Conservation (phyloP, 2,888 invertebrate genomes). For the Eupeodes latifasciatus region DNA sequence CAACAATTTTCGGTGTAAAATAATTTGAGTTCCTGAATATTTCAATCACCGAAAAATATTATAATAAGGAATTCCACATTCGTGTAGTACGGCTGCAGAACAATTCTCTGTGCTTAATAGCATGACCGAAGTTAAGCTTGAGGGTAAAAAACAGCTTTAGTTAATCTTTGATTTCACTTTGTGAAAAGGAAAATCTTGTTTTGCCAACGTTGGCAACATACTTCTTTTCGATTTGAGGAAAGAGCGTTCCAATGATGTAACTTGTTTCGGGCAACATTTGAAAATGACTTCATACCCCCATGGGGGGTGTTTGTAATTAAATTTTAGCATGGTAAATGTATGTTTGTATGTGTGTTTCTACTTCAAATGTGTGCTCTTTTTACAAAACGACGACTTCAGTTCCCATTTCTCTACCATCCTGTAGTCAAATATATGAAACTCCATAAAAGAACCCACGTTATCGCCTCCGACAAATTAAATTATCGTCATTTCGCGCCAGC, state of each 20-base stretch:
- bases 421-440: neutral
- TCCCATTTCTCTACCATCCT: neutral
- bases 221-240: neutral
- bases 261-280: neutral
- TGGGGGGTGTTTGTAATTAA: slow-evolving; percentile 69
- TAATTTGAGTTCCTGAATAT: too few species aligned
- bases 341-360: neutral
- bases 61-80: too few species aligned
- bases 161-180: too few species aligned
- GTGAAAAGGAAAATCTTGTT: too few species aligned
- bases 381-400: neutral
- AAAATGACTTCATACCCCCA: slow-evolving; percentile 31
- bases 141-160: too few species aligned
- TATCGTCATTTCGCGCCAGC: slow-evolving; percentile 61
- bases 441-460: slow-evolving; percentile 64
- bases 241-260: neutral
- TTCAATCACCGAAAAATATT: too few species aligned
- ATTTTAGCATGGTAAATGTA: slow-evolving; percentile 58
- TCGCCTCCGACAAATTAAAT: slow-evolving; percentile 72
- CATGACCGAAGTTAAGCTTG: too few species aligned
- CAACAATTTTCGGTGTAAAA: too few species aligned
- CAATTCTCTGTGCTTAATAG: too few species aligned
- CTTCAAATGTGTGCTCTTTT: slow-evolving; percentile 21
- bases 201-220: neutral
- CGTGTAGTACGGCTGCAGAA: too few species aligned